Conservation (phyloP, 1,140 invertebrate genomes). For the Aphelenchoides besseyi region DNA sequence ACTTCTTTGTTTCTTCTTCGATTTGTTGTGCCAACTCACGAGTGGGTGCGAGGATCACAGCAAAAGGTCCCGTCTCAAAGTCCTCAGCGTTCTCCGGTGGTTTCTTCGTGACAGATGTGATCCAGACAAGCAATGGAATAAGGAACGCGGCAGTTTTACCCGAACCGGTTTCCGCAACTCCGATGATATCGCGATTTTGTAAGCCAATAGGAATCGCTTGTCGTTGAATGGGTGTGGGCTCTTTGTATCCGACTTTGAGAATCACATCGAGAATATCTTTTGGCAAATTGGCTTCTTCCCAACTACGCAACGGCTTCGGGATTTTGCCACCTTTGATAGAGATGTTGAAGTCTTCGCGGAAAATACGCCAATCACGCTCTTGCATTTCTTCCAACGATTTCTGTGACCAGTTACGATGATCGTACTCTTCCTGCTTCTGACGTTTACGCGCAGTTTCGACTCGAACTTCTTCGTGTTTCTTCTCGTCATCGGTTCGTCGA, state of each 20-base stretch:
- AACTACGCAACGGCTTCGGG: constrained; percentile 88
- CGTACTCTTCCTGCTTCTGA: constrained; percentile 84
- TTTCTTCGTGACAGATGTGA: constrained; percentile 83
- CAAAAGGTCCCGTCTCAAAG: constrained; percentile 89
- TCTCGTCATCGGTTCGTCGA: constrained; percentile 89
- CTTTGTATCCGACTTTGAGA: constrained; percentile 89
- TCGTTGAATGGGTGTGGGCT: constrained; percentile 96
- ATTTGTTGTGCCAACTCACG: constrained; percentile 99
- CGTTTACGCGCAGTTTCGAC: constrained; percentile 41
- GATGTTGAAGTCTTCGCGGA: constrained; percentile 98
- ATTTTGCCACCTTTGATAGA: constrained; percentile 93
- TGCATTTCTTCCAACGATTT: constrained; percentile 92
- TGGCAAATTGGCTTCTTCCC: constrained; percentile 89
- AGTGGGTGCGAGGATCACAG: constrained; percentile 95
- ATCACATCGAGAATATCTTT: constrained; percentile 90
- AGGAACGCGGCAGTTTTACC: constrained; percentile 98
- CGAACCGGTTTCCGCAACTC: constrained; percentile 95
- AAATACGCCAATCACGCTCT: constrained; percentile 98
- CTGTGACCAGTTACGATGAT: constrained; percentile 97
- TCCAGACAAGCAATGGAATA: constrained; percentile 95
- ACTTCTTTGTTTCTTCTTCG: constrained; percentile 97
- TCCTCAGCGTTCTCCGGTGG: constrained; percentile 64
- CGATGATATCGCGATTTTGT: constrained; percentile 96
- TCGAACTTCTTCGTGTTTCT: constrained; percentile 80
- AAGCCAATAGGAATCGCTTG: constrained; percentile 98